Percentiles rank a stretch among this genome's conserved stretches.
phyloP scores from a whole-genome alignment of 2,797 vertebrate species.

The Apogon talboti region DNA sequence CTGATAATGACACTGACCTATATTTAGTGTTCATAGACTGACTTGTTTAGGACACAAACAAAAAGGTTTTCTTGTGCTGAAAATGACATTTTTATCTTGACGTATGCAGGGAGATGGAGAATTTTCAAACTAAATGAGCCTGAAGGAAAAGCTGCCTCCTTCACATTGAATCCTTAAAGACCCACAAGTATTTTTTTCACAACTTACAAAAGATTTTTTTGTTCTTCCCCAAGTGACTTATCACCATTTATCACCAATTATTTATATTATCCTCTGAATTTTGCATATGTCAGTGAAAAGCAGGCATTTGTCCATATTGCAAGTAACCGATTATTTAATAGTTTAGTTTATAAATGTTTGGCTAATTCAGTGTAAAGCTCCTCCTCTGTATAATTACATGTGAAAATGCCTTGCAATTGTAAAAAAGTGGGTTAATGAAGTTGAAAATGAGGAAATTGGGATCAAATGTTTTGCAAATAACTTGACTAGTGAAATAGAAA shows the following conservation, averaged over 20 bases:
- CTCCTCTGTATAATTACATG: not conserved
- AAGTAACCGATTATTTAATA: no score
- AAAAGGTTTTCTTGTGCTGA: conserved; percentile 9
- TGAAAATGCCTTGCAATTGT: conserved; percentile 4
- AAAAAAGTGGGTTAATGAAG: conserved; percentile 1
- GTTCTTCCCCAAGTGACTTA: no score
- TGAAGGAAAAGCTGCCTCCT: not conserved
- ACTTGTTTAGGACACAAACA: conserved; percentile 31
- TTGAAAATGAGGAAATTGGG: conserved; percentile 37
- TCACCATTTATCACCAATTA: no score
- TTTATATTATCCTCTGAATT: no score
- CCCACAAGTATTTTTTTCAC: no score
- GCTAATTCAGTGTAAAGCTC: not conserved
- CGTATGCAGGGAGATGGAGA: conserved; percentile 4
- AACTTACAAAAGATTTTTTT: no score
- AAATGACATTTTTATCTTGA: conserved; percentile 19
- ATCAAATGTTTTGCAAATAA: conserved; percentile 9
- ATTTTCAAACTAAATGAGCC: conserved; percentile 1
- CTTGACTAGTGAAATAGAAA: conserved; percentile 7
- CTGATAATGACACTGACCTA: conserved; percentile 61
- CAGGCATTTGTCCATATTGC: no score
- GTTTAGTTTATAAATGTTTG: no score
- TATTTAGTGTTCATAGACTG: conserved; percentile 36
- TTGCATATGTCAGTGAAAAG: no score
- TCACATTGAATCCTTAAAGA: no score